Evolutionary conservation across 2,888 invertebrate genomes (phyloP).

Genomic region (Stratiomys singularior): DNA sequence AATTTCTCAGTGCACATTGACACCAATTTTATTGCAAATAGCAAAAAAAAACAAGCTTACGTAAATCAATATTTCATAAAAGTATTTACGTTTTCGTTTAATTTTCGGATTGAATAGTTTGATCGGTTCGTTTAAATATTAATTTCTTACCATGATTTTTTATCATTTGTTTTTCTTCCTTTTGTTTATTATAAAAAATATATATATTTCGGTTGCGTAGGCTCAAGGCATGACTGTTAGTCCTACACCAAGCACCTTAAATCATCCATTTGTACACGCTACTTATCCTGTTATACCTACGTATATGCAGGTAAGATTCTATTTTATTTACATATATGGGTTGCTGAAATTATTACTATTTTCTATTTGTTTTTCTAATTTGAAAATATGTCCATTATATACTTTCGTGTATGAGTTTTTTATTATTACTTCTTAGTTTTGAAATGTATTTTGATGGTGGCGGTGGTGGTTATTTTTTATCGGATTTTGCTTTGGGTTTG

Average conservation of each 20-base stretch:
- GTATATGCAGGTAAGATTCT: constrained; percentile 66
- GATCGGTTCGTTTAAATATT: constrained; percentile 2
- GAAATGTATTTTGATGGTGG: too few relatives aligned
- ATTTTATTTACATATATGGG: constrained; percentile 47
- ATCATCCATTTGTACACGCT: constrained; percentile 67
- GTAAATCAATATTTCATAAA: too few relatives aligned
- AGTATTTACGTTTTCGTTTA: background rate
- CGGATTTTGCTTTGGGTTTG: too few relatives aligned
- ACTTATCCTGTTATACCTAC: constrained; percentile 67
- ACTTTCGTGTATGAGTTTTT: too few relatives aligned
- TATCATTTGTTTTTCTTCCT: constrained; percentile 53
- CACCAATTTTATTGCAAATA: background rate
- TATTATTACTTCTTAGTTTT: too few relatives aligned
- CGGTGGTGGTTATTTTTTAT: too few relatives aligned
- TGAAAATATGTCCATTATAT: constrained; percentile 44
- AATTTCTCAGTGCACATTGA: background rate
- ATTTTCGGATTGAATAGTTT: background rate
- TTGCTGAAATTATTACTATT: constrained; percentile 21
- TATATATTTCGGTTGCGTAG: constrained; percentile 60
- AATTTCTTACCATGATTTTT: constrained; percentile 48
- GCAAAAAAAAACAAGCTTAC: too few relatives aligned
- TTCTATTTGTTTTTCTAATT: constrained; percentile 50
- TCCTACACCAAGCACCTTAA: constrained; percentile 68
- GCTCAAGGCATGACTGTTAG: constrained; percentile 67
- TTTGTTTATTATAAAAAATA: constrained; percentile 58